A percentile compares a stretch with the other conserved stretches of the same genome.
phyloP scores from a whole-genome alignment of 2,113 vertebrate species.

The Hiodon alosoides region DNA sequence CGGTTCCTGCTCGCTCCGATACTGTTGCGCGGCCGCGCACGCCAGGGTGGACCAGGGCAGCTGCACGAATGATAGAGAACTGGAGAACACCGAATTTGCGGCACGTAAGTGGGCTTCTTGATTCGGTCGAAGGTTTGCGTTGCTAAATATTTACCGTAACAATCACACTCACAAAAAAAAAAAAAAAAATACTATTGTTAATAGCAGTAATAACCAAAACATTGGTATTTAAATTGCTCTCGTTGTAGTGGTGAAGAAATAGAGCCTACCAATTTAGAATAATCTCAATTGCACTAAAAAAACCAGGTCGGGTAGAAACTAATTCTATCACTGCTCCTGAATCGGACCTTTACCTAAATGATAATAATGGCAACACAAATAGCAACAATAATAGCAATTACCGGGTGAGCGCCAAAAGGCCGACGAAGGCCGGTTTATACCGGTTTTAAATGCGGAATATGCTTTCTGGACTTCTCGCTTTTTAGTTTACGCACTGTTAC shows the following conservation, averaged over 20 bases:
- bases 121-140: neutral
- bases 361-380: neutral
- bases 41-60: slow-evolving; percentile 84
- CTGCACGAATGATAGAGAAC: slow-evolving; percentile 82
- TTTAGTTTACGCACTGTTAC: too few relatives aligned
- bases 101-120: slow-evolving; percentile 67
- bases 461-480: too few relatives aligned
- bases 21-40: slow-evolving; percentile 86
- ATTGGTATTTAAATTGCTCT: neutral
- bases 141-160: neutral
- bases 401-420: too few relatives aligned
- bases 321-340: too few relatives aligned
- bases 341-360: neutral
- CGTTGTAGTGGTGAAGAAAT: too few relatives aligned
- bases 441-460: too few relatives aligned
- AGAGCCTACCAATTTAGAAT: too few relatives aligned
- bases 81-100: slow-evolving; percentile 66
- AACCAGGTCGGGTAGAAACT: too few relatives aligned
- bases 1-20: slow-evolving; percentile 84
- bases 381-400: too few relatives aligned
- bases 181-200: neutral
- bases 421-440: too few relatives aligned
- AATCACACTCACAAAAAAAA: neutral
- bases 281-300: too few relatives aligned
- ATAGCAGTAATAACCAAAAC: neutral